Evolutionary conservation across 2,888 invertebrate genomes (phyloP).

Genomic region (Euclidia mi): DNA sequence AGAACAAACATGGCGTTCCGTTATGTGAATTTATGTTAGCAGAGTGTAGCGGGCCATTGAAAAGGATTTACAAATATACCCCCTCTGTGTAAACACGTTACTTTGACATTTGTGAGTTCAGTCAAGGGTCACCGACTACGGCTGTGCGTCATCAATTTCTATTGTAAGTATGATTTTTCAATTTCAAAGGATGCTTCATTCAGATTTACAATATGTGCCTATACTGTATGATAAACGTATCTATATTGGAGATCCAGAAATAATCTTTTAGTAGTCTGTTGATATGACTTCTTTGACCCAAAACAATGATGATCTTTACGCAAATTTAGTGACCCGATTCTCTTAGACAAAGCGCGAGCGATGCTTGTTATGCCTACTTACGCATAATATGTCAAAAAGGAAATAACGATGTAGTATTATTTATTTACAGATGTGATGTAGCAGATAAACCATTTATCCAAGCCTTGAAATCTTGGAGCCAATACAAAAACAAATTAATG

Average conservation of each 20-base stretch:
- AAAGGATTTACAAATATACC: constrained; percentile 9
- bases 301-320: not conserved
- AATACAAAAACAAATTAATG: constrained; percentile 19
- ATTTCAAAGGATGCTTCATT: not conserved
- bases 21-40: constrained; percentile 8
- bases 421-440: not conserved
- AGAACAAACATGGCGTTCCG: not conserved
- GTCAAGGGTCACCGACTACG: constrained; percentile 11
- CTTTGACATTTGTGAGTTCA: constrained; percentile 15
- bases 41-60: not conserved
- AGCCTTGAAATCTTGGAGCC: constrained; percentile 17
- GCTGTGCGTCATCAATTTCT: constrained; percentile 16
- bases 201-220: not conserved
- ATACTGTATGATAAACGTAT: not conserved
- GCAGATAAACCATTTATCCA: not conserved
- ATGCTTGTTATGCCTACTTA: too few species aligned
- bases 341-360: too few species aligned
- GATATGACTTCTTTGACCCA: not conserved
- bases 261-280: not conserved
- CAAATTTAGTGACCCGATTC: too few species aligned
- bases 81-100: constrained; percentile 10
- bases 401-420: too few species aligned
- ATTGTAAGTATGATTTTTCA: constrained; percentile 7
- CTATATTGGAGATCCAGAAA: not conserved
- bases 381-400: too few species aligned